Base-by-base conservation (phyloP, 2,113 vertebrate species). In the Coracopsis vasa region DNA sequence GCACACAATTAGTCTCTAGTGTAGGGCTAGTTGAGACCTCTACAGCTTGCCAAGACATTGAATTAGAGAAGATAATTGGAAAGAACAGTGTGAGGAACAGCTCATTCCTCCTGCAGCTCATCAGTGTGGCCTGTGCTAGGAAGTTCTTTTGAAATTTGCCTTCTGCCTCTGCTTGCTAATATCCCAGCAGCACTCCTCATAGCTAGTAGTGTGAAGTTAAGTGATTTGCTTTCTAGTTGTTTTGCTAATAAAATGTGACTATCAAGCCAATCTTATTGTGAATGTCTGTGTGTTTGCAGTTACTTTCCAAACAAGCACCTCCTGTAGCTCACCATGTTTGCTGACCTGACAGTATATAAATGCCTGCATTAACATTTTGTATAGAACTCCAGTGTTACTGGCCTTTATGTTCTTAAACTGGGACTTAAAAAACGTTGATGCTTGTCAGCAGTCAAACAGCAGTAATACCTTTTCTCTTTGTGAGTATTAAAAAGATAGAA, bases 241-340 rank as follows among this genome's bases (percentile, higher is more conserved):
- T 83, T 56, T 47, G 47, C 33, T 72, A 84, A 65, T 58, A 53
- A 77, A 82, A 60, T 7, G 10, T 78, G 80, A 92, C 86, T 93
- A 14, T 96, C 94, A 96, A 95, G 80, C 91, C 91, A 94, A 92
- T 95, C 95, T 96, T 97, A 97, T 48, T 94, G 95, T 65, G 61
- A 67, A 79, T 35, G 64, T 60, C 51, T 75, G 12, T 77, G 53
- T 47, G 67, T 87, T 78, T 72, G 72, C 80, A 50, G 64, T 74
- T 13, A 16, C 58, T 78, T 80, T 58, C 62, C 75, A 88, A 81
- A 83, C 44, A 78, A 77, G 60, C 77, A 86, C 44, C 44, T 88
- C 82, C 44, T 51, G 12, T 47, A 75, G 90, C 90, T 96, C 92
- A 84, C 85, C 35, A 1, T 6, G 10, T 45, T 78, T 78, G 47